phyloP scores from a whole-genome alignment of 2,888 invertebrate species.

The Drosophila nr. perissopoda region DNA sequence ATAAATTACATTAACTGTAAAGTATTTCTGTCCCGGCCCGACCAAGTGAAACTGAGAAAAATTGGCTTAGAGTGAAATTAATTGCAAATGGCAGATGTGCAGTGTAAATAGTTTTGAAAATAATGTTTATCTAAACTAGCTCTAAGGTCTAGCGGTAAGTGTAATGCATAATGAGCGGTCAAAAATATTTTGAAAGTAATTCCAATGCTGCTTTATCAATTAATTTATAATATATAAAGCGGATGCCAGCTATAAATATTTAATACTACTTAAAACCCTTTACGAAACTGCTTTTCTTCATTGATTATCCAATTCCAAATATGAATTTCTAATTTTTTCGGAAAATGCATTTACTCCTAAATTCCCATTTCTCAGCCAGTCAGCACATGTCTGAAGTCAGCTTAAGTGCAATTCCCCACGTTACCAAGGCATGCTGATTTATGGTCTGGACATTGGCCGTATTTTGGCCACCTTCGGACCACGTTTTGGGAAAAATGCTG shows the following conservation, averaged over 20 bases:
- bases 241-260: not conserved
- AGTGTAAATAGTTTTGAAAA: constrained; percentile 45
- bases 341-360: not conserved
- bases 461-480: constrained; percentile 14
- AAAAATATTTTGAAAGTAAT: not conserved
- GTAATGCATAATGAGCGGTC: constrained; percentile 23
- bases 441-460: constrained; percentile 20
- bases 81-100: constrained; percentile 49
- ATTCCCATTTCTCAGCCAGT: constrained; percentile 19
- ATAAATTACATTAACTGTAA: constrained; percentile 72
- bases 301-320: not conserved
- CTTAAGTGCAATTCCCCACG: constrained; percentile 3
- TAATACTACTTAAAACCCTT: not conserved
- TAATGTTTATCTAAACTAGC: constrained; percentile 27
- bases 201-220: too few relatives aligned
- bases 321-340: not conserved
- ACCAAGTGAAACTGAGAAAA: constrained; percentile 49
- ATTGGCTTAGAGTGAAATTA: constrained; percentile 64
- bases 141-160: constrained; percentile 6
- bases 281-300: not conserved
- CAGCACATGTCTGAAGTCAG: constrained; percentile 23
- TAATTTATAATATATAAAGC: not conserved
- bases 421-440: constrained; percentile 7
- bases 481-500: constrained; percentile 12
- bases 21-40: constrained; percentile 54